These are phyloP conservation scores for Indicator indicator DNA, from an alignment of 2,113 vertebrate genomes.

Conservation along the genomic window DNA sequence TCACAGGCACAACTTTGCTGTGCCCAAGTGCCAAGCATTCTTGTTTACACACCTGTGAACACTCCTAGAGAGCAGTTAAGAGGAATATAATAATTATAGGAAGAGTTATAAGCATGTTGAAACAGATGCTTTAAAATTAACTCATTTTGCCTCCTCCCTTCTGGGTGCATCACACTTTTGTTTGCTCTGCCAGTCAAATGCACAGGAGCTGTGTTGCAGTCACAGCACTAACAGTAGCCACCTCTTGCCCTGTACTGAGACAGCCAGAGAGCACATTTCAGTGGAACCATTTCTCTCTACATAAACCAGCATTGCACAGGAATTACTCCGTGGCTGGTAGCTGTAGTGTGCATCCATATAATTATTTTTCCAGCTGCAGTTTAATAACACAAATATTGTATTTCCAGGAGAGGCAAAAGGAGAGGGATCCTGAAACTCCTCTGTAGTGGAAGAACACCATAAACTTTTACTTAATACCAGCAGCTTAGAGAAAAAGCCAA, in stretches of 20 bases:
- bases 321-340: not conserved
- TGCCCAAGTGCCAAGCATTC: not conserved
- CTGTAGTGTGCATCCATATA: not conserved
- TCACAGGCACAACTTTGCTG: not conserved
- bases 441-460: accelerated
- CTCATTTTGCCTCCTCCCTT: not conserved
- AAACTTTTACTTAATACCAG: not conserved
- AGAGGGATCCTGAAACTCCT: not conserved
- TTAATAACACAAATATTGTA: not conserved
- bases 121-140: not conserved
- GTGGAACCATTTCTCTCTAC: not conserved
- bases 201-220: accelerated
- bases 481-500: not conserved
- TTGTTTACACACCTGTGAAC: not conserved
- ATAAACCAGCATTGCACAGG: not conserved
- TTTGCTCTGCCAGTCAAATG: not conserved
- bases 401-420: not conserved
- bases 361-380: not conserved
- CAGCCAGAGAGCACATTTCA: not conserved
- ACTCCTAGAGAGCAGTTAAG: not conserved
- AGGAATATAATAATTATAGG: not conserved
- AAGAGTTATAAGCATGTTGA: not conserved
- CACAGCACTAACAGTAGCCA: not conserved
- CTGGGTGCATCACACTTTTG: accelerated
- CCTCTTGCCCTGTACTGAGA: not conserved